These are phyloP conservation scores for Catharus minimus DNA, from an alignment of 2,113 vertebrate genomes.

Conservation along the genomic window DNA sequence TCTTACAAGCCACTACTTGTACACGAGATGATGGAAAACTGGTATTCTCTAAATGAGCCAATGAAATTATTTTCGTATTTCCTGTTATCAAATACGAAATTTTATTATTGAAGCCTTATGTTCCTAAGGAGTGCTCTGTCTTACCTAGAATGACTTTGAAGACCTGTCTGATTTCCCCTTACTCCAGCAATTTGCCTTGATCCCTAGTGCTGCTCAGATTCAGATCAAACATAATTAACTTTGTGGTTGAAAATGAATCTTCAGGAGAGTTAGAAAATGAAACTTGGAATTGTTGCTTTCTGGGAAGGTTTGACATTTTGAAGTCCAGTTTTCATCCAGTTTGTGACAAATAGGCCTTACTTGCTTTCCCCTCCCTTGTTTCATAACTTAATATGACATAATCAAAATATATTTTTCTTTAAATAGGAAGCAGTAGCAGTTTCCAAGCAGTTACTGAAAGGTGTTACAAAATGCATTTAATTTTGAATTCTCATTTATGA, in stretches of 20 bases:
- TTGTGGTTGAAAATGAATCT: slow-evolving; percentile 35
- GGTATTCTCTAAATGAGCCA: slow-evolving; percentile 20
- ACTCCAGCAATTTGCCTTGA: slow-evolving; percentile 43
- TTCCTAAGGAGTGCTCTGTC: slow-evolving; percentile 37
- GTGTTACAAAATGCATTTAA: background rate
- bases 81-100: slow-evolving; percentile 54
- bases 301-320: background rate
- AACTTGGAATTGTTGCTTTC: slow-evolving; percentile 13
- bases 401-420: background rate
- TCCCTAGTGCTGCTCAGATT: background rate
- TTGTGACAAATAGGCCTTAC: background rate
- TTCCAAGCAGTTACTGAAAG: background rate
- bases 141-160: slow-evolving; percentile 59
- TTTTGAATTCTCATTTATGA: background rate
- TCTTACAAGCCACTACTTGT: background rate
- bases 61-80: slow-evolving; percentile 63
- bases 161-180: slow-evolving; percentile 41
- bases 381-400: background rate
- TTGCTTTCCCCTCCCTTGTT: background rate
- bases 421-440: background rate
- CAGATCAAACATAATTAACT: slow-evolving; percentile 44
- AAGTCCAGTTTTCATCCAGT: background rate
- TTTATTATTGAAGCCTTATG: slow-evolving; percentile 40
- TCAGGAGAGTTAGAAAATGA: background rate
- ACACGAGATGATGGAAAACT: slow-evolving; percentile 30